phyloP scores from a whole-genome alignment of 2,888 invertebrate species.

The Drosophila subsilvestris region DNA sequence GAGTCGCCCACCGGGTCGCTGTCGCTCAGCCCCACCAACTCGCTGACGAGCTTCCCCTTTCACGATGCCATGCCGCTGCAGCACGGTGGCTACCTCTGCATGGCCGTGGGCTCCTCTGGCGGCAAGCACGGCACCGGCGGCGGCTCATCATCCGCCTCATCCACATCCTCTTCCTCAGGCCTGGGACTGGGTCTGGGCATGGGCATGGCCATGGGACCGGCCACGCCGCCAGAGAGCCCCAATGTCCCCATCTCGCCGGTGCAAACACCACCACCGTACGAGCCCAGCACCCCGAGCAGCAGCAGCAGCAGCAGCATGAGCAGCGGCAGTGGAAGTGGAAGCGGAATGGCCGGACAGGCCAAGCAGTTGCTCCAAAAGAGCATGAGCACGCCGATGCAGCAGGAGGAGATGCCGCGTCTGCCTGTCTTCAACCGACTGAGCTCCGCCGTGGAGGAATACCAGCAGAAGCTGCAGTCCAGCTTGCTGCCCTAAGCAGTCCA shows the following conservation, averaged over 20 bases:
- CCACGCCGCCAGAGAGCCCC: slow-evolving; percentile 83
- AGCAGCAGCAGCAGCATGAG: slow-evolving; percentile 25
- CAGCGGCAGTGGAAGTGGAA: background rate
- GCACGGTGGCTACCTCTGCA: slow-evolving; percentile 37
- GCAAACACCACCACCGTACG: slow-evolving; percentile 82
- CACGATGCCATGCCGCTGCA: slow-evolving; percentile 75
- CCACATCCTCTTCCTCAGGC: slow-evolving; percentile 62
- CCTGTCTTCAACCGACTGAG: slow-evolving; percentile 92
- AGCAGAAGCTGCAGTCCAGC: slow-evolving; percentile 66
- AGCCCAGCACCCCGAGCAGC: slow-evolving; percentile 7
- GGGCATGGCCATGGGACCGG: slow-evolving; percentile 43
- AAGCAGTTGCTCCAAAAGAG: slow-evolving; percentile 80
- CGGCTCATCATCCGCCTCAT: slow-evolving; percentile 58
- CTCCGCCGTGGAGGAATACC: slow-evolving; percentile 84
- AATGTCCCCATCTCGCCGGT: slow-evolving; percentile 82
- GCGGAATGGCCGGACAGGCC: background rate
- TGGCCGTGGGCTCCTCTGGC: slow-evolving; percentile 26
- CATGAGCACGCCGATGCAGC: slow-evolving; percentile 68
- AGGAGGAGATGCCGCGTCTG: slow-evolving; percentile 86
- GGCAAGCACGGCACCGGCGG: background rate
- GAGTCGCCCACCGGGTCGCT: slow-evolving; percentile 84
- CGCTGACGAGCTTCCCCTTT: slow-evolving; percentile 83
- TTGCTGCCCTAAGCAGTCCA: slow-evolving; percentile 75
- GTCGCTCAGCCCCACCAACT: slow-evolving; percentile 84
- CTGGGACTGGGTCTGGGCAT: slow-evolving; percentile 33